phyloP scores from a whole-genome alignment of 2,113 vertebrate genomes.

The Canis aureus region DNA sequence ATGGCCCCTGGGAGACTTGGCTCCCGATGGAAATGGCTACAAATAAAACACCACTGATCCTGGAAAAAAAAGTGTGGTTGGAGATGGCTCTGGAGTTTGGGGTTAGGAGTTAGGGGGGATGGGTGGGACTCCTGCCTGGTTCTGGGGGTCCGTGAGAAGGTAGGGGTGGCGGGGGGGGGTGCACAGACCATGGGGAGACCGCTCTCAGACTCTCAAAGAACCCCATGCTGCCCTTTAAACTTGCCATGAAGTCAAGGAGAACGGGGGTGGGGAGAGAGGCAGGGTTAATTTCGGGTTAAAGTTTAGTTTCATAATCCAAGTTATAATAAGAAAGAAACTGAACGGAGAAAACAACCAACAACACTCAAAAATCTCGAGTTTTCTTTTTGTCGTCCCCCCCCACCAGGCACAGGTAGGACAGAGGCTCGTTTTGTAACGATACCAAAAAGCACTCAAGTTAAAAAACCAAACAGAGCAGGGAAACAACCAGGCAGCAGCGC shows the following conservation, averaged over 20 bases:
- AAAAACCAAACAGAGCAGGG: conserved; percentile 63
- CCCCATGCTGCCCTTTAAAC: conserved; percentile 92
- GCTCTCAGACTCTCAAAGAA: conserved; percentile 85
- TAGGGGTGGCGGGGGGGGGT: conserved; percentile 46
- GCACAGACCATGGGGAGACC: conserved; percentile 60
- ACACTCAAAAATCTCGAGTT: conserved; percentile 86
- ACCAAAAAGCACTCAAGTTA: conserved; percentile 86
- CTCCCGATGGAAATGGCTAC: conserved; percentile 85
- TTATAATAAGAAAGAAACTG: conserved; percentile 86
- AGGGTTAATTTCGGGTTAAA: conserved; percentile 89
- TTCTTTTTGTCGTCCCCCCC: conserved; percentile 36
- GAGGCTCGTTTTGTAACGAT: conserved; percentile 82
- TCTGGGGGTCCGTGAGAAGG: conserved; percentile 32
- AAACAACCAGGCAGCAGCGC: conserved; percentile 77
- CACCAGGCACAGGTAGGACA: conserved; percentile 87
- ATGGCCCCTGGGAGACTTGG: conserved; percentile 79
- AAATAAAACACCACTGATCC: conserved; percentile 69
- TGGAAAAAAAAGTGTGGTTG: conserved; percentile 65
- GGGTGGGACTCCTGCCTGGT: conserved; percentile 71
- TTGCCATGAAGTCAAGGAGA: conserved; percentile 87
- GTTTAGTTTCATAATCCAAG: conserved; percentile 89
- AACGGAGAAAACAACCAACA: conserved; percentile 83
- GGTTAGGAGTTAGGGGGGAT: conserved; percentile 67
- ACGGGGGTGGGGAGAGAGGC: conserved; percentile 81
- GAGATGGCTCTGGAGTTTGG: conserved; percentile 42